phyloP scores from a whole-genome alignment of 2,888 invertebrate species.

The Synergus umbraculus region DNA sequence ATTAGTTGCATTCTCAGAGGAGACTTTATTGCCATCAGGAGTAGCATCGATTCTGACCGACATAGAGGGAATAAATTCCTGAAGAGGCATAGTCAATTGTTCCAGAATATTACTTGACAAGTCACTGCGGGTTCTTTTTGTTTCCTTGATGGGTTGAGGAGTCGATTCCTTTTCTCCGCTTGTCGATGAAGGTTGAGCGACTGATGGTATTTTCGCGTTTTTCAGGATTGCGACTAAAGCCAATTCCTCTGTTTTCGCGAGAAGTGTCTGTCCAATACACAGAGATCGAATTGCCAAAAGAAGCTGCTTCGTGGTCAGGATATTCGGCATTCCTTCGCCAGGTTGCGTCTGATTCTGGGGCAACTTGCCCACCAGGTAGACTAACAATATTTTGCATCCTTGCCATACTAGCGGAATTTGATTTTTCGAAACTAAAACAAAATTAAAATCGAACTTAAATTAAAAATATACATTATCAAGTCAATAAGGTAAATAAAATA shows the following conservation, averaged over 20 bases:
- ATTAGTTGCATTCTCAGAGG: slow-evolving; percentile 70
- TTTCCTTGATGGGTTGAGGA: slow-evolving; percentile 80
- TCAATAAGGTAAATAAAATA: background rate
- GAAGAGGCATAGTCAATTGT: slow-evolving; percentile 84
- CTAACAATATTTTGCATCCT: slow-evolving; percentile 84
- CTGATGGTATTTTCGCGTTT: slow-evolving; percentile 81
- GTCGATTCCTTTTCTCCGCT: slow-evolving; percentile 79
- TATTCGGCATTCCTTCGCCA: slow-evolving; percentile 69
- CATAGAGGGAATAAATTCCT: slow-evolving; percentile 78
- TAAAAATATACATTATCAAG: background rate
- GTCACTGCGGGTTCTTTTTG: slow-evolving; percentile 83
- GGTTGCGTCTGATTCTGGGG: slow-evolving; percentile 71
- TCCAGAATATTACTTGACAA: slow-evolving; percentile 85
- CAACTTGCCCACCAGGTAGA: slow-evolving; percentile 80
- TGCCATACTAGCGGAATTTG: slow-evolving; percentile 84
- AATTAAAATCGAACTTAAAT: background rate
- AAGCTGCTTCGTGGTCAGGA: slow-evolving; percentile 79
- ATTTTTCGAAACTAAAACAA: slow-evolving; percentile 81
- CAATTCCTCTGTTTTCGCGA: slow-evolving; percentile 87
- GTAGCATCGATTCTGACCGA: slow-evolving; percentile 76
- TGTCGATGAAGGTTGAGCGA: slow-evolving; percentile 77
- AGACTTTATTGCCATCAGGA: slow-evolving; percentile 77
- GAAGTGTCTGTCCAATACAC: slow-evolving; percentile 84
- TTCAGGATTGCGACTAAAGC: slow-evolving; percentile 88
- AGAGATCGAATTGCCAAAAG: slow-evolving; percentile 84